Evolutionary conservation across 2,113 vertebrate species (phyloP).

Genomic region (Spheniscus mendiculus): DNA sequence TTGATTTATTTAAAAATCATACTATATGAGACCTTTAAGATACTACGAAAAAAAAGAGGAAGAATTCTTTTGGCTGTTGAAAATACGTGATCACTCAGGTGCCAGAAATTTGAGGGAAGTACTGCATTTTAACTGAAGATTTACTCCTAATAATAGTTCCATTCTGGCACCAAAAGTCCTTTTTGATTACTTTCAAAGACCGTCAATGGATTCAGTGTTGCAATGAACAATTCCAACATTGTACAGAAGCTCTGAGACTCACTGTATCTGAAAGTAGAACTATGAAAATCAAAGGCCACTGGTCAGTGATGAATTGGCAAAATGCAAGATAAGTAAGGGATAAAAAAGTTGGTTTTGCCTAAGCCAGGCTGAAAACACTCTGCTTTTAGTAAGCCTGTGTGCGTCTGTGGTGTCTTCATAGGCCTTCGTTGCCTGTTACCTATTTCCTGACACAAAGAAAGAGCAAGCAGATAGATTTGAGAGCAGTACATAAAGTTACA

Average conservation of each 20-base stretch:
- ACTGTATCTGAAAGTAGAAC: neutral
- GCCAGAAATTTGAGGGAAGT: neutral
- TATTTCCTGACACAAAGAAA: neutral
- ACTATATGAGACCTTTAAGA: neutral
- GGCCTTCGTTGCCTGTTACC: neutral
- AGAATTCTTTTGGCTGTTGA: neutral
- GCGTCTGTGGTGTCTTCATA: neutral
- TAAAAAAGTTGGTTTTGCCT: neutral
- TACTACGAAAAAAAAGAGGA: no score
- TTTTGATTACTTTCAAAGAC: neutral
- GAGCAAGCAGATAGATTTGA: neutral
- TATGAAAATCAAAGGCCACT: neutral
- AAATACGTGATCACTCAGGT: neutral
- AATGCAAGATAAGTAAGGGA: neutral
- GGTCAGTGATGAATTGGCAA: neutral
- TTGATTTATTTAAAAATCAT: neutral
- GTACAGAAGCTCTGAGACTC: neutral
- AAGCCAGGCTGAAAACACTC: neutral
- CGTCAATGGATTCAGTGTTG: neutral
- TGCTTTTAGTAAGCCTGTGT: neutral
- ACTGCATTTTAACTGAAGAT: neutral
- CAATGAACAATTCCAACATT: neutral
- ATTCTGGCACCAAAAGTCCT: neutral
- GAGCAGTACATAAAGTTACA: neutral
- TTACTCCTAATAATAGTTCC: neutral